A percentile compares a stretch with the other conserved stretches of the same genome.
phyloP scores from a whole-genome alignment of 2,888 invertebrate genomes.

The Harpalus rubripes region DNA sequence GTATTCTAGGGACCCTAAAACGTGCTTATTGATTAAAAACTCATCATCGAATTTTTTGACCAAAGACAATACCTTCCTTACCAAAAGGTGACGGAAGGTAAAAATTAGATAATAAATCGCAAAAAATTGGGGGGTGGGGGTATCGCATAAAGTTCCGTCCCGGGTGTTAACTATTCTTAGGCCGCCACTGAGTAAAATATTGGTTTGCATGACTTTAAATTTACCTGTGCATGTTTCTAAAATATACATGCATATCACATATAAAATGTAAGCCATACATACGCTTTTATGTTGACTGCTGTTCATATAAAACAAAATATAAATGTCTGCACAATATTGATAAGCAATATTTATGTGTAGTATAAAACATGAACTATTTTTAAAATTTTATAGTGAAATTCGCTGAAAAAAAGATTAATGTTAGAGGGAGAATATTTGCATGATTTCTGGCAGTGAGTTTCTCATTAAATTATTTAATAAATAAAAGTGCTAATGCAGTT shows the following conservation, averaged over 20 bases:
- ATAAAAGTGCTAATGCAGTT: neutral
- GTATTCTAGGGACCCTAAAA: no score
- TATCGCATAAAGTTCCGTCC: no score
- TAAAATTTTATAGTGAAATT: conserved; percentile 41
- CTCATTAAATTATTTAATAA: conserved; percentile 26
- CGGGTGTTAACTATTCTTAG: no score
- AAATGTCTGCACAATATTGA: conserved; percentile 54
- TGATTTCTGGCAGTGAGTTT: neutral
- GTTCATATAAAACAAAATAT: conserved; percentile 44
- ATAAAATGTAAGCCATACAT: conserved; percentile 24
- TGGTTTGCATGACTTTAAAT: conserved; percentile 40
- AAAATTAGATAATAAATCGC: no score
- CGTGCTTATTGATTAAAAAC: no score
- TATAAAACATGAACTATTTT: conserved; percentile 50
- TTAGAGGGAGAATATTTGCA: conserved; percentile 24
- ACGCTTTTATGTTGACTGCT: conserved; percentile 7
- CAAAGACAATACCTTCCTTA: no score
- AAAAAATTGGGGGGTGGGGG: no score
- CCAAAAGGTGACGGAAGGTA: no score
- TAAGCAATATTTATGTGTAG: conserved; percentile 48
- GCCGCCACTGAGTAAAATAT: conserved; percentile 8
- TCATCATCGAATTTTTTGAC: no score
- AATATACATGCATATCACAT: conserved; percentile 45
- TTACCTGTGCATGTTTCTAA: conserved; percentile 19
- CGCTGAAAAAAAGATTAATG: conserved; percentile 19